phyloP scores from a whole-genome alignment of 2,113 vertebrate species.

The Origma solitaria region DNA sequence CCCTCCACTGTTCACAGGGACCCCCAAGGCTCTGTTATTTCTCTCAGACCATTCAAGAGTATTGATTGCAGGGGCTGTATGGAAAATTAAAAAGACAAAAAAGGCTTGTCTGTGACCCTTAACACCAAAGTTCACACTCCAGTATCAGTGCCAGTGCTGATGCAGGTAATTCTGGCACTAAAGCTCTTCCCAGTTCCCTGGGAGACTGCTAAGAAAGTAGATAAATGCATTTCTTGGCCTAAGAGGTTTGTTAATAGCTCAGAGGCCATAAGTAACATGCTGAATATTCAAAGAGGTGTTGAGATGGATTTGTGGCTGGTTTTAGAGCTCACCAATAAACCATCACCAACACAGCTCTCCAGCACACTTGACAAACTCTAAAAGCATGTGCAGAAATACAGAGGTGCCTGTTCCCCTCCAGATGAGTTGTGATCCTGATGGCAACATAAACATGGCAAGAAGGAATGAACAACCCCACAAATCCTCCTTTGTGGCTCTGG shows the following conservation, averaged over 20 bases:
- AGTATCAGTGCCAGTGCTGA: neutral
- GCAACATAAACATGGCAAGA: neutral
- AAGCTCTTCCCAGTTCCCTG: neutral
- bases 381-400: neutral
- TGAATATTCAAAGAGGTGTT: constrained; percentile 6
- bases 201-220: neutral
- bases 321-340: neutral
- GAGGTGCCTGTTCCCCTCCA: neutral
- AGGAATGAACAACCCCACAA: neutral
- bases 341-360: neutral
- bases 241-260: neutral
- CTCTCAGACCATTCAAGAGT: neutral
- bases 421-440: neutral
- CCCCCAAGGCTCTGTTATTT: neutral
- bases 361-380: neutral
- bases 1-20: neutral
- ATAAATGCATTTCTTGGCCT: neutral
- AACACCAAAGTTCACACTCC: neutral
- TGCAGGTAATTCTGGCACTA: neutral
- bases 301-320: neutral
- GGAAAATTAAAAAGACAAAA: neutral
- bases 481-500: neutral
- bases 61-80: neutral
- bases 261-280: neutral
- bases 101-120: neutral